Conservation (phyloP, 2,113 vertebrate genomes). For the Meleagris gallopavo region DNA sequence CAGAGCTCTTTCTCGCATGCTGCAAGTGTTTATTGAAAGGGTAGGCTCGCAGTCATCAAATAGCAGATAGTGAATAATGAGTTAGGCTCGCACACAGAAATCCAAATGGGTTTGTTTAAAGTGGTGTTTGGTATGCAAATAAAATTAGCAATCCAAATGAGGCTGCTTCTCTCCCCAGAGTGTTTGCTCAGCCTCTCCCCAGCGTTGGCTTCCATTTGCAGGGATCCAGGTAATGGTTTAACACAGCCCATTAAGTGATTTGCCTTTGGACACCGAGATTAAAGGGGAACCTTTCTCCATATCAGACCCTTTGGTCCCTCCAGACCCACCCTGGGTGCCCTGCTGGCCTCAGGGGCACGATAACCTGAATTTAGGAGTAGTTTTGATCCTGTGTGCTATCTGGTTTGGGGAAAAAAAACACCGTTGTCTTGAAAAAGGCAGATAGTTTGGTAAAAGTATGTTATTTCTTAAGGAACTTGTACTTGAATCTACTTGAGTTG, state of each 20-base stretch:
- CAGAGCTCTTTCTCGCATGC: background rate
- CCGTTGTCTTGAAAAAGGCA: background rate
- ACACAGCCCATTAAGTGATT: background rate
- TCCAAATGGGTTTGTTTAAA: background rate
- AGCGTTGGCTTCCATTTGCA: background rate
- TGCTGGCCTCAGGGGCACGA: background rate
- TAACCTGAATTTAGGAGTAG: background rate
- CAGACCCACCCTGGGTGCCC: background rate
- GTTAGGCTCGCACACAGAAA: background rate
- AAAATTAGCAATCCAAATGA: slow-evolving; percentile 19
- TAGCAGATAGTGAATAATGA: background rate
- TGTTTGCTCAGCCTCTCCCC: slow-evolving; percentile 26
- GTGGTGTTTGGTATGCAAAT: slow-evolving; percentile 31
- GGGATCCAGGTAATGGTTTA: background rate
- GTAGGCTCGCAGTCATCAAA: background rate
- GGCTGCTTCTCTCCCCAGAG: background rate
- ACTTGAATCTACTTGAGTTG: background rate
- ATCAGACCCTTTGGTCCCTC: no score
- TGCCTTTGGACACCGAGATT: background rate
- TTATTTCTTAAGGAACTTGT: background rate
- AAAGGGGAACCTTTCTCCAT: background rate
- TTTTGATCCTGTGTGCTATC: background rate
- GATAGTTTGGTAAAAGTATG: rapidly evolving
- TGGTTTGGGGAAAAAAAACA: no score
- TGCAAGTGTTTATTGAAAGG: background rate